Evolutionary conservation across 37 sponge, comb jelly and placozoan species (phyloP), one percentile per base, ranked within the genome.

Genomic region (Tethya wilhelma): DNA sequence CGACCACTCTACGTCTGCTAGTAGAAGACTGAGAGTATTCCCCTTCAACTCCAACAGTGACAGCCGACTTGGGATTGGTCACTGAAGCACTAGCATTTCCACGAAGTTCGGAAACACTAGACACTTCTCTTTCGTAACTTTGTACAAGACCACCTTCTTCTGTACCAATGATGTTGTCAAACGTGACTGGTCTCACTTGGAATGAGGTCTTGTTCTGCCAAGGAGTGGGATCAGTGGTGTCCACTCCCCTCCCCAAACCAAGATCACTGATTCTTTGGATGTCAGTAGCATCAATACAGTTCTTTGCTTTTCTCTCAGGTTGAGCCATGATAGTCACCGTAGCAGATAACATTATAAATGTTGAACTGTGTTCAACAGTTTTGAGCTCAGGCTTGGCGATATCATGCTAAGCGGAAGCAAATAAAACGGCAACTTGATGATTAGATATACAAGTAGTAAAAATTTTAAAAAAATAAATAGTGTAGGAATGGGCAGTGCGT

Each of bases 141-240:
- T 80, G 74, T 22, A 87, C 39, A 29, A 78, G 59, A 9, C 87
- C 81, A 19, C 87, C 87, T 49, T 87, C 81, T 31, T 87, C 87
- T 34, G 75, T 87, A 29, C 87, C 87, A 26, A 87, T 71, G 29
- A 80, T 29, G 59, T 62, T 73, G 45, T 58, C 45, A 3, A 26
- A 53, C 4, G 43, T 57, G 31, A 40, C 73, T 12, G 36, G 19
- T 23, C 82, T 33, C 14, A 71, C 82, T 67, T 79, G 69, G 41
- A 84, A 84, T 41, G 85, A 75, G 38, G 58, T 68, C 60, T 84
- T 84, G 32, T 75, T 56, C 30, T 26, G 57, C 85, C 85, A 84
- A 1, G 85, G 85, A 2, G 38, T 67, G 3, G 12, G 33, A 32
- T 42, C 37, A 6, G 77, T 67, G 2, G 56, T 64, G 67, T 84